Percentiles rank a stretch among this genome's conserved stretches.
Evolutionary conservation across 2,113 vertebrate species (phyloP).

Genomic region (Colistium nudipinnis): DNA sequence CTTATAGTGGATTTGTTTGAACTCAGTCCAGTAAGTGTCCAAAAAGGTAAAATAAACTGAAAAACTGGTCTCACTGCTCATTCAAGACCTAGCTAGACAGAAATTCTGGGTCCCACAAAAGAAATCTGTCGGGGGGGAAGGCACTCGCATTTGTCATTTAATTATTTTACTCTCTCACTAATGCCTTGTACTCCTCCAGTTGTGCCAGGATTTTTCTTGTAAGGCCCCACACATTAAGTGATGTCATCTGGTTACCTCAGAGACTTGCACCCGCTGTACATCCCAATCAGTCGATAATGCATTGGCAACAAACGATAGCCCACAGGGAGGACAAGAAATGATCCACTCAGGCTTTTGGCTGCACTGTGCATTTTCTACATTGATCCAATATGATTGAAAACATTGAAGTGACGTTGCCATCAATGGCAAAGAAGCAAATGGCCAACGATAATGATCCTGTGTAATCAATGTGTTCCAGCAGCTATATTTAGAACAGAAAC

Average conservation of each 20-base stretch:
- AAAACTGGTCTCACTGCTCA: no score
- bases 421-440: conserved; percentile 7
- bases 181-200: neutral
- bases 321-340: conserved; percentile 1
- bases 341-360: neutral
- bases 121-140: neutral
- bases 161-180: neutral
- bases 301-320: conserved; percentile 18
- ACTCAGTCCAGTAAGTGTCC: no score
- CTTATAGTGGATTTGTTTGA: conserved; percentile 32
- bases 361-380: neutral
- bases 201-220: conserved; percentile 30
- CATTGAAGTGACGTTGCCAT: conserved; percentile 16
- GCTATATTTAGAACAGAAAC: conserved; percentile 46
- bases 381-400: conserved; percentile 13
- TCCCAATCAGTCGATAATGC: conserved; percentile 34
- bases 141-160: neutral
- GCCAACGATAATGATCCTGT: conserved; percentile 45
- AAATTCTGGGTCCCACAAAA: no score
- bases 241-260: conserved; percentile 42
- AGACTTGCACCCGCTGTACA: conserved; percentile 29
- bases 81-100: no score
- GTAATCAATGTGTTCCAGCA: conserved; percentile 56
- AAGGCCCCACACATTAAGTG: conserved; percentile 61
- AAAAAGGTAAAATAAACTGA: no score